Base-by-base conservation (phyloP, 2,113 vertebrate species). In the Athene cunicularia region DNA sequence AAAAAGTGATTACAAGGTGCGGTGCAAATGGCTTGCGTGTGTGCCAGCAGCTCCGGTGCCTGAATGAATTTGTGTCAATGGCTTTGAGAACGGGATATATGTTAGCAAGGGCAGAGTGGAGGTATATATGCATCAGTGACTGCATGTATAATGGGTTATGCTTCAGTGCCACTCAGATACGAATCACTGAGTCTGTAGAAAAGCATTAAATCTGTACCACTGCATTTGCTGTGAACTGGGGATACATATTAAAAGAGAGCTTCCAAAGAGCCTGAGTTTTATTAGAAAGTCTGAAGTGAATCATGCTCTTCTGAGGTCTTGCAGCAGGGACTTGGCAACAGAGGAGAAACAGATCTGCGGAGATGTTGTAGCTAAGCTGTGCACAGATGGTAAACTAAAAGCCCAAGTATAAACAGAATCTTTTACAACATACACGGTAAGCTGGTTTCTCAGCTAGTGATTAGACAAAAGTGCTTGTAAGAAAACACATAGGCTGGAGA, bases 331-430 rank as follows among this genome's bases (percentile, higher is more conserved):
- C 58, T 85, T 91, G 92, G 90, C 88, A 90, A 43, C 45, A 23
- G 66, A 58, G 81, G 80, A 85, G 74, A 88, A 95, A 73, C 72
- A 82, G 83, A 91, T 89, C 94, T 72, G 50, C 60, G 13, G 83
- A 80, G 70, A 89, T 50, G 63, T 22, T 91, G 85, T 81, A 95
- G 90, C 95, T 82, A 63, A 95, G 71, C 94, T 39, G 35, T 37
- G 56, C 72, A 52, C 96, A 95, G 94, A 91, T 89, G 93, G 83
- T 60, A 75, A 68, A 41, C 83, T 88, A 84, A 91, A 87, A 95
- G 86, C 94, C 86, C 77, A 49, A 96, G 77, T 76, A 92, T 82
- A 95, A 96, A 91, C 94, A 95, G 77, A 90, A 59, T 97, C 79
- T 97, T 93, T 90, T 76, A 90, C 45, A 93, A 50, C 8, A 8